Conservation (phyloP, 2,113 vertebrate species). For the Connochaetes taurinus region DNA sequence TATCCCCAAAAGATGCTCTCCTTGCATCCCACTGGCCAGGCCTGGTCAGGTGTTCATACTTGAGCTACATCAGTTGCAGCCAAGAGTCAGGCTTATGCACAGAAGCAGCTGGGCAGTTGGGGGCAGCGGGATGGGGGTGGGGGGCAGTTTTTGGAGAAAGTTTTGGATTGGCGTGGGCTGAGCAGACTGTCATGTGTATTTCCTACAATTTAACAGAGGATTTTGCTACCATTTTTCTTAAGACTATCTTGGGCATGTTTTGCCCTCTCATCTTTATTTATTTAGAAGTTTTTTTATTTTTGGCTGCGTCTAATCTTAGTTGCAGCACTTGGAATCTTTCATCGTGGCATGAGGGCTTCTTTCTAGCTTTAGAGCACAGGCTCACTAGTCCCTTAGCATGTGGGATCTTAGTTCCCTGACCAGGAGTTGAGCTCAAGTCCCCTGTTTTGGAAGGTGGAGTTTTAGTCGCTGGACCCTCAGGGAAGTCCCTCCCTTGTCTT, state of each 20-base stretch:
- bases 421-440: not conserved
- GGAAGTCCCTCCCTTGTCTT: not conserved
- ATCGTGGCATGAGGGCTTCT: rapidly evolving
- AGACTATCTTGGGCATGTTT: not conserved
- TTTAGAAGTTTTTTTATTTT: not conserved
- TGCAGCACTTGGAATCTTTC: not conserved
- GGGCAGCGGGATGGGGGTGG: too few species aligned
- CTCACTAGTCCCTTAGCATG: not conserved
- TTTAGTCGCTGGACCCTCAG: not conserved
- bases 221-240: not conserved
- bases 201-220: not conserved
- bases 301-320: rapidly evolving
- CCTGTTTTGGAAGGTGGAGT: not conserved
- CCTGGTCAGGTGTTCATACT: not conserved
- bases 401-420: not conserved
- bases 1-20: not conserved
- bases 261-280: not conserved
- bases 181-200: not conserved
- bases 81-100: not conserved
- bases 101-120: rapidly evolving
- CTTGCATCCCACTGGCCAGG: not conserved
- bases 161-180: not conserved
- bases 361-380: not conserved
- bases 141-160: not conserved
- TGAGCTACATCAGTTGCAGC: not conserved